Percentiles rank a stretch among this genome's conserved stretches.
These are phyloP conservation scores for Drosophila ambigua DNA, from an alignment of 1,140 invertebrate species.

Conservation along the genomic window DNA sequence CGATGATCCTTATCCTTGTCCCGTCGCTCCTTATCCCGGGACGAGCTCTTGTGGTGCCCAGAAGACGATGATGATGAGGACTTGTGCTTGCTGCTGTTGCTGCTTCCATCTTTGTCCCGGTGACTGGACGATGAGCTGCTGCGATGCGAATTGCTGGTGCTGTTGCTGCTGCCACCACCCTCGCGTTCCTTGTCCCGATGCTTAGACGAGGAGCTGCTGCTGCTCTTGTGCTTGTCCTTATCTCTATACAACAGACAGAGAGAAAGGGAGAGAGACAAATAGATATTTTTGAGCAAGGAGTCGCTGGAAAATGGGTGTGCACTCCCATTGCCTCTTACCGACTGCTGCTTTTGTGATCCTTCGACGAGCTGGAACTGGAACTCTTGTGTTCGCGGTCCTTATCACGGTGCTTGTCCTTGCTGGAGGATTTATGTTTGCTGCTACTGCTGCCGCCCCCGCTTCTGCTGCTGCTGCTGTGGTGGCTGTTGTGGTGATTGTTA, in stretches of 20 bases:
- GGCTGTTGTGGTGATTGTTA: constrained; percentile 83
- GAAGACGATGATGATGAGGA: constrained; percentile 82
- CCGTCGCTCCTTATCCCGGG: constrained; percentile 84
- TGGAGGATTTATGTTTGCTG: constrained; percentile 87
- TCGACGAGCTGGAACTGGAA: constrained; percentile 72
- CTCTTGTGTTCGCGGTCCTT: constrained; percentile 84
- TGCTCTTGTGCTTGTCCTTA: constrained; percentile 84
- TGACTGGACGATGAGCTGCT: constrained; percentile 77
- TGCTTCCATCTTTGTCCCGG: constrained; percentile 83
- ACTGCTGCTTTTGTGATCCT: constrained; percentile 83
- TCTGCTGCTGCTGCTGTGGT: constrained; percentile 84
- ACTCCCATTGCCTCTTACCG: constrained; percentile 67
- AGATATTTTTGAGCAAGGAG: background rate
- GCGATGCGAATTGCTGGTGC: constrained; percentile 83
- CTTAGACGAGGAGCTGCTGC: constrained; percentile 73
- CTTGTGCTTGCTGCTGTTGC: constrained; percentile 82
- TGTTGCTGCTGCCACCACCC: background rate
- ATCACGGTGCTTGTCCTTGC: constrained; percentile 85
- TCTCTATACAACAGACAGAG: constrained; percentile 48
- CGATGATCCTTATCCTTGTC: constrained; percentile 83
- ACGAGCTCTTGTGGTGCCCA: constrained; percentile 77
- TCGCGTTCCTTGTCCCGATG: constrained; percentile 78
- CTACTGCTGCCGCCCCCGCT: constrained; percentile 86
- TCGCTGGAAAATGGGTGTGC: too few relatives aligned
- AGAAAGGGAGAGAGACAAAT: background rate